Evolutionary conservation across 2,113 vertebrate genomes (phyloP).

Genomic region (Rhinoderma darwinii): DNA sequence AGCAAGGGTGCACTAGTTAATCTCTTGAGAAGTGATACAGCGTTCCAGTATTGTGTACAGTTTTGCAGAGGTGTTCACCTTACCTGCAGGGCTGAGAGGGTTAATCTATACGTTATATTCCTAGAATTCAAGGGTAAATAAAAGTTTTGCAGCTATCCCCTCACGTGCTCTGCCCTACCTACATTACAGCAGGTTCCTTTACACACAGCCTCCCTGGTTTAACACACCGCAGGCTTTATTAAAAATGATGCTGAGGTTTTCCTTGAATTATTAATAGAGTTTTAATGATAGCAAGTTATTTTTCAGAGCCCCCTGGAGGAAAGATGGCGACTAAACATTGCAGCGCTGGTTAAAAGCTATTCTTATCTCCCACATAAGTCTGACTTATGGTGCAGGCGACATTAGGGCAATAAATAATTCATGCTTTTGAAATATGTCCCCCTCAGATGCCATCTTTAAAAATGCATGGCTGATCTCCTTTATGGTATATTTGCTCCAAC

Average conservation of each 20-base stretch:
- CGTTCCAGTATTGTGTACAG: background rate
- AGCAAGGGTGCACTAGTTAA: background rate
- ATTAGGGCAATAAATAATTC: conserved; percentile 76
- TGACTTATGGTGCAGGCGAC: conserved; percentile 67
- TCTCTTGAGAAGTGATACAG: background rate
- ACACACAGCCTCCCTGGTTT: conserved; percentile 64
- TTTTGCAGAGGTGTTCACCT: background rate
- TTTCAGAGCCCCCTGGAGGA: conserved; percentile 79
- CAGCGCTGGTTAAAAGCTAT: conserved; percentile 73
- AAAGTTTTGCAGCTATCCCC: background rate
- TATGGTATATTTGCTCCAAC: conserved; percentile 49
- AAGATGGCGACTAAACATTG: conserved; percentile 74
- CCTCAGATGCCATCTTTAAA: conserved; percentile 61
- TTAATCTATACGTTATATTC: conserved; percentile 21
- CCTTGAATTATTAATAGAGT: conserved; percentile 75
- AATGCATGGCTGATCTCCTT: conserved; percentile 41
- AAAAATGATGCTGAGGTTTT: conserved; percentile 73
- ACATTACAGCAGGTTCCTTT: conserved; percentile 39
- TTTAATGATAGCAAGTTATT: conserved; percentile 81
- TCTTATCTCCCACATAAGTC: conserved; percentile 65
- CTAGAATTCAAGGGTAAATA: conserved; percentile 17
- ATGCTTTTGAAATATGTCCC: conserved; percentile 72
- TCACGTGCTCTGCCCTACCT: background rate
- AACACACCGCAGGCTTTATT: conserved; percentile 75
- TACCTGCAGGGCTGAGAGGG: background rate